phyloP scores from a whole-genome alignment of 2,797 vertebrate genomes.

The Chaunax sp. region DNA sequence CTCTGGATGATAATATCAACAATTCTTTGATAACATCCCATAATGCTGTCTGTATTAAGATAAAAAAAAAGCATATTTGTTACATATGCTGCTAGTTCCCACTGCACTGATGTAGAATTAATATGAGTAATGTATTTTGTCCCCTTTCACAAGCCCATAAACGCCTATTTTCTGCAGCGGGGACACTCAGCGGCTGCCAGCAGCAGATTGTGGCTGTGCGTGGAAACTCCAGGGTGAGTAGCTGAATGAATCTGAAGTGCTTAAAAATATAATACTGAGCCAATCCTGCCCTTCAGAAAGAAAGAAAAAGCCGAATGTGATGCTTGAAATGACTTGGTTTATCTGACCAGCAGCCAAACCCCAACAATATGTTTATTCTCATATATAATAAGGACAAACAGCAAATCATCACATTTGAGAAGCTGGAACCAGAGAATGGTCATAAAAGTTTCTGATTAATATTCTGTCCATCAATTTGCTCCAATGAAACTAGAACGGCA shows the following conservation, averaged over 20 bases:
- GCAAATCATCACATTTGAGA: too few species aligned
- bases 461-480: too few species aligned
- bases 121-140: background rate
- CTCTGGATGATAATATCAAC: background rate
- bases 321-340: too few species aligned
- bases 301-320: background rate
- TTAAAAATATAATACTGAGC: background rate
- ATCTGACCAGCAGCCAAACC: too few species aligned
- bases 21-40: background rate
- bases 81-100: background rate
- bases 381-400: too few species aligned
- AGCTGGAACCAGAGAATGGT: too few species aligned
- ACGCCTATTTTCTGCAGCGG: background rate
- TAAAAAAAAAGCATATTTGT: background rate
- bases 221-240: too few species aligned
- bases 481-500: too few species aligned
- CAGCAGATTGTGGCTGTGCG: slow-evolving; percentile 2
- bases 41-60: background rate
- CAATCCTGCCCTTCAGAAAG: background rate
- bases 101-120: background rate
- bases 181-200: too few species aligned
- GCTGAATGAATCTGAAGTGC: background rate
- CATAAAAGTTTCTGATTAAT: too few species aligned
- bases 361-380: too few species aligned
- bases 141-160: background rate